Base-by-base conservation (phyloP, 2,888 invertebrate genomes). In the Leptopterna dolabrata region DNA sequence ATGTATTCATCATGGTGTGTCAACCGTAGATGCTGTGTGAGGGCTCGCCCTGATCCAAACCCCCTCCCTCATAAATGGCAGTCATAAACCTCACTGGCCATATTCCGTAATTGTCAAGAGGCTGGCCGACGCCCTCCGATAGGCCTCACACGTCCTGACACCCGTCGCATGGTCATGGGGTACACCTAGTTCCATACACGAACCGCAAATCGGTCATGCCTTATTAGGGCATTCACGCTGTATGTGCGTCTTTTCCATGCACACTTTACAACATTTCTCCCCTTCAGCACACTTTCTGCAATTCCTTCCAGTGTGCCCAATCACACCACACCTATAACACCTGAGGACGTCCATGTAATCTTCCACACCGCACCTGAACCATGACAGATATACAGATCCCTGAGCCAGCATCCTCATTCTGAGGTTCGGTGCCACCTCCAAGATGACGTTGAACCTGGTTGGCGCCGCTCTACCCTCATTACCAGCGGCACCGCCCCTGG, bases 71-170 rank as follows among this genome's bases (percentile, higher is more conserved):
- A 92, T 92, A 92, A 92, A 92, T 91, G 2, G 36, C 71, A 91
- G 91, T 91, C 92, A 92, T 29, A 9, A 9, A 92, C 92, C 91
- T 91, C 92, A 19, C 47, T 80, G 84, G 47, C 78, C 70, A 80
- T 36, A 29, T 47, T 82, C 81, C 80, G 87, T 91, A 92, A 92
- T 92, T 92, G 93, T 93, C 93, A 92, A 92, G 92, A 76, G 93
- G 93, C 92, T 93, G 93, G 93, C 93, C 93, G 92, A 93, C 93
- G 93, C 93, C 93, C 91, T 91, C 91, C 93, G 93, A 93, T 93
- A 92, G 93, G 93, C 92, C 93, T 92, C 92, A 92, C 92, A 93
- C 93, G 93, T 92, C 93, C 92, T 92, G 90, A 91, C 16, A 51
- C 27, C 36, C 24, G 13, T n/a, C 29, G n/a, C 19, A 70, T 71